Base-by-base conservation (phyloP, 1,140 invertebrate genomes). In the Branchinecta lynchi region DNA sequence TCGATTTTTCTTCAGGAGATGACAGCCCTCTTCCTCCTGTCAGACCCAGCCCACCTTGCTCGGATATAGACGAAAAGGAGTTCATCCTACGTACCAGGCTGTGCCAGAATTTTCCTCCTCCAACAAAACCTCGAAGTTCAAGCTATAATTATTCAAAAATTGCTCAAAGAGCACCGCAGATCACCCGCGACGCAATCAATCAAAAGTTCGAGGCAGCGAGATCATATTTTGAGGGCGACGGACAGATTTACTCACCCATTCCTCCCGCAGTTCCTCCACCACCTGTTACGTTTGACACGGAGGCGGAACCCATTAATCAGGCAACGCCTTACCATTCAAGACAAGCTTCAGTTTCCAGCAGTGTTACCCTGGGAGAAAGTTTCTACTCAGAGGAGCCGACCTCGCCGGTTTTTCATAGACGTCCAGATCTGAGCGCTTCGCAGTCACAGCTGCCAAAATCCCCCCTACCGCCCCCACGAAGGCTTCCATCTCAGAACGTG, bases 241-340 rank as follows among this genome's bases (percentile, higher is more conserved):
- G 32, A 32, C 12, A 60, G 17, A 60, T 60, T 60, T 60, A 60
- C 17, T 15, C 51, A 15, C 51, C 12, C 12, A 60, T 60, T 60
- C 51, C 51, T 60, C 51, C 51, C 51, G 12, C 51, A 60, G 51
- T 60, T 15, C 51, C 51, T 15, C 51, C 51, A 60, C 51, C 51
- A 60, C 51, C 51, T 60, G 51, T 60, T 60, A 1, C 12, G 17
- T 32, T 32, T 32, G 32, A 32, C 32, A 32, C 32, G 5, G 32
- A 32, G 32, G 32, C 5, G 32, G 51, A 60, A 15, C 12, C 17
- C 12, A 60, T 60, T 60, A 60, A 60, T 60, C 51, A 60, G 17
- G 17, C 12, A 60, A 60, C 51, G 51, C 51, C 51, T 15, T 12
- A 12, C 12, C 51, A 60, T 60, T 60, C 51, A 15, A 60, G 51